Evolutionary conservation across 2,113 vertebrate genomes (phyloP), one percentile per base, ranked within the genome.

Genomic region (Hippocampus mohnikei): DNA sequence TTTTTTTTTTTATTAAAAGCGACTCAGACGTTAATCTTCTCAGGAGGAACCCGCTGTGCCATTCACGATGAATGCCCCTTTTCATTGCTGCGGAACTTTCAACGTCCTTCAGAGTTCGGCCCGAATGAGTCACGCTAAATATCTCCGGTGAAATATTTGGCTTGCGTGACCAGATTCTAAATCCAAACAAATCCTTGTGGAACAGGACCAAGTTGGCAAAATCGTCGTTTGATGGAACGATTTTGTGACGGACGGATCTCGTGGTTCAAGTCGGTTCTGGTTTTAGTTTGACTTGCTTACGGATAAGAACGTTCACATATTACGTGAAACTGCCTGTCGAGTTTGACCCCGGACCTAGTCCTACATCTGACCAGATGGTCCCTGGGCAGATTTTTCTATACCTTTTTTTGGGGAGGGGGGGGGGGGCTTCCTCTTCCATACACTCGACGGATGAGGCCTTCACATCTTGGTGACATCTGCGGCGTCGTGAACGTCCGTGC

Each of bases 391-490:
- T 55, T 9, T n/a, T n/a, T 23, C 2, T 3, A 21, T 20, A 59
- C 2, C 58, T 8, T 16, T 33, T 29, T 12, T 10, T 12, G 5
- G 33, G 33, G 29, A 0, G 29, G 2, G 2, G 2, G 29, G 33
- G 5, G 33, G 33, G 23, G 3, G 23, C 1, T 27, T 58, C 10
- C 23, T 13, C 55, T 8, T 6, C 11, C 11, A 12, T 23, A 3
- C 3, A 1, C 3, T 12, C 25, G n/a, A 42, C 44, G 2, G 21
- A 8, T 2, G 33, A 37, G 33, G 33, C 33, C 33, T 15, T 88
- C 86, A 91, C 88, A 90, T 90, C 72, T 85, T 87, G 1, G 85
- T 88, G 67, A 82, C 23, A 21, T 89, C 83, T 8, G 74, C 46
- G 0, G 76, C 61, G 16, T 90, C 85, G 2, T 86, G 72, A 62